Evolutionary conservation across 1,140 invertebrate species (phyloP).

Genomic region (Diorhabda elongata): DNA sequence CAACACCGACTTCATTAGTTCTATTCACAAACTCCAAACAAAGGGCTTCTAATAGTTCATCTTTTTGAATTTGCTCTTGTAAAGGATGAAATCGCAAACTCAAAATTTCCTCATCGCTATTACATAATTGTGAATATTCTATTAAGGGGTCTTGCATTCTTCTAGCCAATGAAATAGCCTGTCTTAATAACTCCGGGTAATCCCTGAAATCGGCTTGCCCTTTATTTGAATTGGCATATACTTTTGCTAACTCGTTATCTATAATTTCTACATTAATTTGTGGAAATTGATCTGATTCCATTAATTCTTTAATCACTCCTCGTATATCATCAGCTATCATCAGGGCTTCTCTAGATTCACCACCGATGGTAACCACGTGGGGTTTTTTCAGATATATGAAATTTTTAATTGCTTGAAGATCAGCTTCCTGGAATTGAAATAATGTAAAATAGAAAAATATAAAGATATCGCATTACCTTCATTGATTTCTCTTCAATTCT

Average conservation of each 20-base stretch:
- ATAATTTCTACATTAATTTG: slow-evolving; percentile 84
- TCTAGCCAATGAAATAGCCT: slow-evolving; percentile 89
- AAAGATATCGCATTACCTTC: slow-evolving; percentile 48
- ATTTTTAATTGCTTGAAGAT: slow-evolving; percentile 74
- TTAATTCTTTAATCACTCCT: slow-evolving; percentile 68
- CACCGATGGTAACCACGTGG: slow-evolving; percentile 87
- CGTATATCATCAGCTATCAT: slow-evolving; percentile 84
- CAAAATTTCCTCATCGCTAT: slow-evolving; percentile 91
- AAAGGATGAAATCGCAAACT: slow-evolving; percentile 88
- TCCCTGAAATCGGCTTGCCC: slow-evolving; percentile 84
- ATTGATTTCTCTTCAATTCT: slow-evolving; percentile 65
- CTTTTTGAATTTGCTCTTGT: slow-evolving; percentile 80
- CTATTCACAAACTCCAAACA: slow-evolving; percentile 89
- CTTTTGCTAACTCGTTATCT: slow-evolving; percentile 87
- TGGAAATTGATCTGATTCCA: slow-evolving; percentile 85
- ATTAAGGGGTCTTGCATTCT: slow-evolving; percentile 92
- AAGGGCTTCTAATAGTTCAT: slow-evolving; percentile 80
- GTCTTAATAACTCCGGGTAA: slow-evolving; percentile 80
- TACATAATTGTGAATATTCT: slow-evolving; percentile 94
- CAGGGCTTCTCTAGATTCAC: slow-evolving; percentile 83
- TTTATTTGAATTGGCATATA: slow-evolving; percentile 88
- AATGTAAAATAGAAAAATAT: background rate
- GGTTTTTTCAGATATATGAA: slow-evolving; percentile 91
- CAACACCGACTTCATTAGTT: slow-evolving; percentile 98
- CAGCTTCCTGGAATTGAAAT: slow-evolving; percentile 59